phyloP scores from a whole-genome alignment of 2,888 invertebrate genomes.

The Acanthococcus lagerstroemiae region DNA sequence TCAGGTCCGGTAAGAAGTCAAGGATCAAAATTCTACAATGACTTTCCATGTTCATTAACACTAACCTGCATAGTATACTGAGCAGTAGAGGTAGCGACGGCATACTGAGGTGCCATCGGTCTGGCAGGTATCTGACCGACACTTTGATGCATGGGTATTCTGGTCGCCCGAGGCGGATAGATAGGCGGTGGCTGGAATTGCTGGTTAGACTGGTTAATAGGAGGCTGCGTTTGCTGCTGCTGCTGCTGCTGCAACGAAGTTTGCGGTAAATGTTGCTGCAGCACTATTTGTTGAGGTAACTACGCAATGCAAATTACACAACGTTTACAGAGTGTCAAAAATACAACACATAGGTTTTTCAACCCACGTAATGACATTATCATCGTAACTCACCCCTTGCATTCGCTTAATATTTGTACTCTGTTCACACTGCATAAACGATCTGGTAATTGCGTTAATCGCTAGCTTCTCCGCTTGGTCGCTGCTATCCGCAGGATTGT shows the following conservation, averaged over 20 bases:
- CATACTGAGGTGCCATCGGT: conserved; percentile 37
- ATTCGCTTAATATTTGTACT: not conserved
- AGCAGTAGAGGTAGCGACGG: conserved; percentile 31
- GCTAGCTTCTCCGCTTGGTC: conserved; percentile 68
- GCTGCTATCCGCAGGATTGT: conserved; percentile 34
- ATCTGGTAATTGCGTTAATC: conserved; percentile 81
- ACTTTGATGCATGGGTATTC: conserved; percentile 37
- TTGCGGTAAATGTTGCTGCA: conserved; percentile 3
- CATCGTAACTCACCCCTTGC: not conserved
- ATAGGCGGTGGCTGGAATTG: conserved; percentile 44
- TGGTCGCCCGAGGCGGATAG: conserved; percentile 43
- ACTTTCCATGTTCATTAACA: too few species aligned
- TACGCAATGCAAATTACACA: not conserved
- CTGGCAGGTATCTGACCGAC: conserved; percentile 28
- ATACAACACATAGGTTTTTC: not conserved
- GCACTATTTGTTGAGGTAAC: conserved; percentile 4
- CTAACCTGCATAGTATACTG: not conserved
- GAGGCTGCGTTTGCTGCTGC: conserved; percentile 19
- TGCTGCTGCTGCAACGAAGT: conserved; percentile 22
- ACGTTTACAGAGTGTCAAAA: not conserved
- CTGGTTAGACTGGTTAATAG: conserved; percentile 37
- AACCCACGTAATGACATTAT: not conserved
- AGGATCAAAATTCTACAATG: too few species aligned
- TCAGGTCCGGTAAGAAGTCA: too few species aligned
- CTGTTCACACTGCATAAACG: conserved; percentile 76